These are phyloP conservation scores for Corythornis madagascariensis DNA, from an alignment of 2,113 vertebrate species.

Conservation along the genomic window DNA sequence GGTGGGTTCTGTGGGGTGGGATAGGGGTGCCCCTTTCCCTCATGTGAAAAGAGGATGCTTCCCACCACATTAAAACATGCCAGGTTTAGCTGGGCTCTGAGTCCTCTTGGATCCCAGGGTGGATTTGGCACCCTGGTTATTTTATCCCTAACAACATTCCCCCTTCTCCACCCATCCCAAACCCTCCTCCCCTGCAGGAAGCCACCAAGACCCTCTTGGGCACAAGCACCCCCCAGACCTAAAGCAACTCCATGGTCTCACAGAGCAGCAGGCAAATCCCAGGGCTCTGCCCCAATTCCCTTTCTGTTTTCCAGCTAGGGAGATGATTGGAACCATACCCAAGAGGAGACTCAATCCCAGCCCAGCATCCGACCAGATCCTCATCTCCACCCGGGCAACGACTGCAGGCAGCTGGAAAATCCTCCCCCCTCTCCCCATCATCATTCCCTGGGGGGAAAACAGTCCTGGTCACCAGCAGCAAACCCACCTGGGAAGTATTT, in stretches of 20 bases:
- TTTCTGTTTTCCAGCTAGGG: not conserved
- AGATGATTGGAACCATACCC: not conserved
- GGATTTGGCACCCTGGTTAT: not conserved
- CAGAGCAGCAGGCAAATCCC: not conserved
- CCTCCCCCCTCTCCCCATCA: not conserved
- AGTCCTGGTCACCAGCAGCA: not conserved
- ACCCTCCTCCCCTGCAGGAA: not conserved
- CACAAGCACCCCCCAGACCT: not conserved
- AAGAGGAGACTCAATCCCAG: rapidly evolving
- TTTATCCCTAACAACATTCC: not conserved
- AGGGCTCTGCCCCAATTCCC: not conserved
- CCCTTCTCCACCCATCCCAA: not conserved
- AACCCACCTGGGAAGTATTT: not conserved
- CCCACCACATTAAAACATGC: rapidly evolving
- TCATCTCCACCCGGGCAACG: not conserved
- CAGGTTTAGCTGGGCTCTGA: rapidly evolving
- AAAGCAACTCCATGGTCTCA: not conserved
- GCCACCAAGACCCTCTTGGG: not conserved
- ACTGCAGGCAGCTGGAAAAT: not conserved
- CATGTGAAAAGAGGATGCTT: rapidly evolving
- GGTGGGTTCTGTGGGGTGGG: not conserved
- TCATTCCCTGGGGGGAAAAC: not conserved
- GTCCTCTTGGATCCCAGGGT: not conserved
- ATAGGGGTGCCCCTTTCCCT: rapidly evolving
- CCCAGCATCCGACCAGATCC: not conserved